These are phyloP conservation scores for Delia radicum DNA, from an alignment of 1,140 invertebrate genomes.

Conservation along the genomic window DNA sequence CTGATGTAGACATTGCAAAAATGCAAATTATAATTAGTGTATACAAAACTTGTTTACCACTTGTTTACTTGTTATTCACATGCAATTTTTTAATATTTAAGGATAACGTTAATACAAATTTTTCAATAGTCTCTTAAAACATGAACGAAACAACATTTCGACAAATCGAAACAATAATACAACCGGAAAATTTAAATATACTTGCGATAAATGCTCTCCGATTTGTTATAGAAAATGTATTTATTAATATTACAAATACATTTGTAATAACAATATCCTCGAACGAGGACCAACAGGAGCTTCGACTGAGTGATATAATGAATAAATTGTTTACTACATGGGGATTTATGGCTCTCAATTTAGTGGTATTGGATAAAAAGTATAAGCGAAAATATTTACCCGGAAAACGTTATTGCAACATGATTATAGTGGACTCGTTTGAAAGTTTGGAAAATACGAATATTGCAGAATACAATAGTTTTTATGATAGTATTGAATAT, in stretches of 20 bases:
- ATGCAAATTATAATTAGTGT: no score
- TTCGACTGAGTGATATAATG: not conserved
- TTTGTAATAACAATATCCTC: slow-evolving; percentile 1
- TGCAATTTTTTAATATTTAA: no score
- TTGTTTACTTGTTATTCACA: no score
- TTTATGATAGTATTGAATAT: slow-evolving; percentile 35
- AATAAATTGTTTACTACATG: not conserved
- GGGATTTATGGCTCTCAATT: not conserved
- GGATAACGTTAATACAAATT: no score
- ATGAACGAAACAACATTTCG: not conserved
- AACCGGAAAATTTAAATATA: not conserved
- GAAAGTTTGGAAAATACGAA: slow-evolving; percentile 24
- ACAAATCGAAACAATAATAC: not conserved
- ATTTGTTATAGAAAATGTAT: not conserved
- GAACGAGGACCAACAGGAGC: not conserved
- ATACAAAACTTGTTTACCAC: no score
- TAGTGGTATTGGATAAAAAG: not conserved
- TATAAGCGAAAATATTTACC: not conserved
- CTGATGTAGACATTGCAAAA: no score
- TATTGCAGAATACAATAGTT: slow-evolving; percentile 32
- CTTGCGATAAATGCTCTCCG: not conserved
- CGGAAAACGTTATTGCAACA: not conserved
- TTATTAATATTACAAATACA: not conserved
- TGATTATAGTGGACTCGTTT: slow-evolving; percentile 17
- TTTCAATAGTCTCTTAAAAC: not conserved